Evolutionary conservation across 53 echinoderm and acorn worm genomes (phyloP), one percentile per base, ranked within the genome.

Genomic region (Henricia sp.): DNA sequence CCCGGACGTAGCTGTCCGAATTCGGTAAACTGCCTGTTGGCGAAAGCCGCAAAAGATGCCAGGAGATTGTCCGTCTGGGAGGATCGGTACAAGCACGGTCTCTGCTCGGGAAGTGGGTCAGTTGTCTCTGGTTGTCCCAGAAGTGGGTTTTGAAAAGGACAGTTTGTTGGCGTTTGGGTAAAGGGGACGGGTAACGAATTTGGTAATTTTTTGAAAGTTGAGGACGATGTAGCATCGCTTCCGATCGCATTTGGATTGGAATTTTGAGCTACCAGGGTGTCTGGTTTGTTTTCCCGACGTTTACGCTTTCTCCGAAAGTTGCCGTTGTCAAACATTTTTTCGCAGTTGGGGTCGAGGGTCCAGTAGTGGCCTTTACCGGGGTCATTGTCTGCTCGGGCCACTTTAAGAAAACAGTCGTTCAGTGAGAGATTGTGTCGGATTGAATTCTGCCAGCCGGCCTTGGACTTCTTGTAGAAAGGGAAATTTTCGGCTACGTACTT

Each of bases 361-460:
- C 99, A 99, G 93, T 95, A 99, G 29, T 95, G 95, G 3, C 99
- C 99, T 38, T 99, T 99, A 12, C 95, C 99, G 1, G 99, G 99
- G 70, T 99, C 99, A 80, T 99, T 95, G 71, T 99, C 95, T 87
- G 83, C 86, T 43, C 99, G 74, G 2, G 99, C 88, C 1, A 99
- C 99, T 76, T 95, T 99, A 85, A 90, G 90, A 88, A 99, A 99
- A 86, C 99, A 95, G 82, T 99, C 95, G 93, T 99, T 99, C 68
- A 99, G 89, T 2, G 99, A 99, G 67, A 99, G 93, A 53, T 99
- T 99, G 82, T 99, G 99, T 30, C 99, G 90, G 58, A 99, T 95
- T 56, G 99, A 99, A 74, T 99, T 99, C 99, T 99, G 87, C 17
- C 97, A 97, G 37, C 97, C 97, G 6, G 97, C 94, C 71, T 97